Evolutionary conservation across 2,888 invertebrate genomes (phyloP).

Genomic region (Tetragonula carbonaria): DNA sequence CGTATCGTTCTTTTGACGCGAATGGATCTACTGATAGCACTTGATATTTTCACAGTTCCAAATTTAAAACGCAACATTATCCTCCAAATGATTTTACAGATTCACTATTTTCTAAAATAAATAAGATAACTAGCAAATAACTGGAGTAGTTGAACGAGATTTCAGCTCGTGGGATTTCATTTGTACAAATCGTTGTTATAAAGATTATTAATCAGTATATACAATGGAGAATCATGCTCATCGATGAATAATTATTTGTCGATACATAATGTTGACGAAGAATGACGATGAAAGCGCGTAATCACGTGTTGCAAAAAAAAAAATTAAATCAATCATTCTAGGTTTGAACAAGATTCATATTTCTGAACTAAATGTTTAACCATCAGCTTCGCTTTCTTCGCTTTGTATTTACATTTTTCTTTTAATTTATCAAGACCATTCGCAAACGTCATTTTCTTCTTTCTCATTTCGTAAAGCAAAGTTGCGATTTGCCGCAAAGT

Average conservation of each 20-base stretch:
- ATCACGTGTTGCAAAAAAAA: background rate
- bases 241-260: too few species aligned
- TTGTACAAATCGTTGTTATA: too few species aligned
- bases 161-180: background rate
- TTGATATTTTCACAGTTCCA: too few species aligned
- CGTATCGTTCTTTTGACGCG: background rate
- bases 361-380: background rate
- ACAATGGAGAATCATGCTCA: too few species aligned
- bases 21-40: too few species aligned
- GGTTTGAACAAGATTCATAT: background rate
- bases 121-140: background rate
- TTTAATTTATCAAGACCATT: constrained; percentile 75
- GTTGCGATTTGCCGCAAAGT: constrained; percentile 82
- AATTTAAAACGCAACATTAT: too few species aligned
- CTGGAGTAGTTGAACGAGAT: background rate
- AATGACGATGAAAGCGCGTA: background rate
- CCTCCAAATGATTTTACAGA: too few species aligned
- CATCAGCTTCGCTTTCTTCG: constrained; percentile 42
- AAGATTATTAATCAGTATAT: too few species aligned
- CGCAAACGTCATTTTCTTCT: constrained; percentile 73
- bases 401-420: constrained; percentile 67
- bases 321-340: background rate
- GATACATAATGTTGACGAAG: background rate
- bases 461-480: constrained; percentile 85
- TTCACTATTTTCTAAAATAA: too few species aligned